Evolutionary conservation across 2,113 vertebrate genomes (phyloP).

Genomic region (Nymphicus hollandicus): DNA sequence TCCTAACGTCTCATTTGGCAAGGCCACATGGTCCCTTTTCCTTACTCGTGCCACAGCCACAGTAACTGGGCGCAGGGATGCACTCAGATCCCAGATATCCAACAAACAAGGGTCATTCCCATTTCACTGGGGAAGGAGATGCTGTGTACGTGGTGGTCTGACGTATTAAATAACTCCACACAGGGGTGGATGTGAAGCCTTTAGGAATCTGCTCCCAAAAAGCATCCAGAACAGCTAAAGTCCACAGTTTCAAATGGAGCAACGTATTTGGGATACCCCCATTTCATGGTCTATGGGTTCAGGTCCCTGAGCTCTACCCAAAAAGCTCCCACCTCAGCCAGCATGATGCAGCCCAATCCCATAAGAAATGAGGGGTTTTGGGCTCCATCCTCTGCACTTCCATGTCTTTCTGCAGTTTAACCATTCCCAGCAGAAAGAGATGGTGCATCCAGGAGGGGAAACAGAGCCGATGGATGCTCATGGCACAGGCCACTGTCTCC

Average conservation of each 20-base stretch:
- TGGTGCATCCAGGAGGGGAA: background rate
- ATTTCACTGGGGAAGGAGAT: background rate
- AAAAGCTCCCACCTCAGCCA: background rate
- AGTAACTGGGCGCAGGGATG: background rate
- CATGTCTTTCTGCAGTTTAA: background rate
- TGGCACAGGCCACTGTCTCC: rapidly evolving
- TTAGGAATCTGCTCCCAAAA: background rate
- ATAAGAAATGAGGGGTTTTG: background rate
- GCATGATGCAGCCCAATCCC: background rate
- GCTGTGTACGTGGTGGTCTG: background rate
- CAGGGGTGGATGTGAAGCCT: no score
- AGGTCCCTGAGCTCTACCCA: background rate
- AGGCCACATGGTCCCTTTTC: background rate
- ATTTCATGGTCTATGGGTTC: background rate
- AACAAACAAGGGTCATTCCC: background rate
- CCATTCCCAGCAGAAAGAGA: background rate
- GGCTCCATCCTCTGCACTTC: background rate
- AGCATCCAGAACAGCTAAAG: background rate
- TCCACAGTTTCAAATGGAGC: background rate
- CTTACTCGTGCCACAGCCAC: background rate
- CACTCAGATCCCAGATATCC: background rate
- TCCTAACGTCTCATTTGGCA: background rate
- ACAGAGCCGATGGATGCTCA: background rate
- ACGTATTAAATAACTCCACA: background rate
- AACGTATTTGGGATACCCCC: background rate